Evolutionary conservation across 2,113 vertebrate species (phyloP), one percentile per base, ranked within the genome.

Genomic region (Hippocampus abdominalis): DNA sequence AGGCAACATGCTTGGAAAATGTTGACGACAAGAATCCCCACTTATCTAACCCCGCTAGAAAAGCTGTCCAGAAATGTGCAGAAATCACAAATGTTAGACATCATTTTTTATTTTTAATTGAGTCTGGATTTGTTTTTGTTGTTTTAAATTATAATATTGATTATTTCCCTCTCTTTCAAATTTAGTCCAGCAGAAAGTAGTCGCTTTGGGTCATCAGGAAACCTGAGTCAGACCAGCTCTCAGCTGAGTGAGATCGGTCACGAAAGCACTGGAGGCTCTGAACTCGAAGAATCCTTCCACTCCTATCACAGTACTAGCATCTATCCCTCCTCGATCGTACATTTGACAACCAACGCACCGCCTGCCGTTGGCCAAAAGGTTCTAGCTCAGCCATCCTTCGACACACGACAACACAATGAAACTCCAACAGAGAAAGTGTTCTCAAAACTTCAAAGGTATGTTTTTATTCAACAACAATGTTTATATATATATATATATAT

Each of bases 191-290:
- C 90, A 88, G 93, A 94, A 88, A 97, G 95, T 86, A 98, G 95
- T 91, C 94, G 91, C 77, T 96, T 94, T 39, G 93, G 95, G 64
- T 99, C 97, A 57, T 98, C 97, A 54, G 96, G 96, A 81, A 96
- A 97, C 76, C 90, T 98, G 82, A 99, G 97, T 89, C 96, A 95
- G 88, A 93, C 91, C 68, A 98, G 96, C 86, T 97, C 96, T 79
- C 96, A 96, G 72, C 90, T 95, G 39, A 98, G 96, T 71, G 97
- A 98, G 82, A 89, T 87, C 69, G 96, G 97, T 51, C 95, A 93
- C 1, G 95, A 94, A 77, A 95, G 93, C 65, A 88, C 88, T 53
- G 92, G 90, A 29, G 91, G 85, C 10, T 92, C 90, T 7, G 94
- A 94, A 57, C 89, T 94, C 5, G 96, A 96, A 44, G 95, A 93